Conservation (phyloP, 1,140 invertebrate genomes). For the Leptoteleia sp. region DNA sequence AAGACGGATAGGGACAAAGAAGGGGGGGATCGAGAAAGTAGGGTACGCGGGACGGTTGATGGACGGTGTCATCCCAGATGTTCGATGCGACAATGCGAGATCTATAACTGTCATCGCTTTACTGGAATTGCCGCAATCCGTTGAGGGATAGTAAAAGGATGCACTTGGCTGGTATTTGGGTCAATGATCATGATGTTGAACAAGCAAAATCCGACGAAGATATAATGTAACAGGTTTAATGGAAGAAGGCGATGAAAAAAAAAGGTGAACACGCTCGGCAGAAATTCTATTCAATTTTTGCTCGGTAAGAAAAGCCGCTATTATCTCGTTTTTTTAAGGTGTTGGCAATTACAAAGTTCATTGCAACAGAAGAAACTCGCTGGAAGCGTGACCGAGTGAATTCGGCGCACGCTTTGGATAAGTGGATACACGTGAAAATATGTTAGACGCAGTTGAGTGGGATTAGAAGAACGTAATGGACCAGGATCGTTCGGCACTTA, state of each 20-base stretch:
- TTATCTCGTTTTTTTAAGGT: slow-evolving; percentile 20
- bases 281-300: slow-evolving; percentile 30
- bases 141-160: slow-evolving; percentile 42
- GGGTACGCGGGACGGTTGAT: slow-evolving; percentile 43
- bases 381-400: slow-evolving; percentile 18
- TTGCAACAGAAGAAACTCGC: slow-evolving; percentile 15
- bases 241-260: slow-evolving; percentile 23
- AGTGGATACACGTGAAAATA: slow-evolving; percentile 36
- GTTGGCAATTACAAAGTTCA: slow-evolving; percentile 27
- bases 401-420: slow-evolving; percentile 18
- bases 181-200: slow-evolving; percentile 48
- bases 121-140: slow-evolving; percentile 34
- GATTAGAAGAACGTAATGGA: slow-evolving; percentile 70
- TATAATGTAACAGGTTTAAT: slow-evolving; percentile 47
- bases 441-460: slow-evolving; percentile 20
- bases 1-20: slow-evolving; percentile 8
- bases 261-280: slow-evolving; percentile 20
- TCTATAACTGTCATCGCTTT: slow-evolving; percentile 64
- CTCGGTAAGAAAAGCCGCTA: neutral
- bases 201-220: slow-evolving; percentile 43
- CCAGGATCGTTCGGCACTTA: slow-evolving; percentile 69
- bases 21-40: slow-evolving; percentile 25
- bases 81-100: slow-evolving; percentile 47
- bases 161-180: slow-evolving; percentile 40
- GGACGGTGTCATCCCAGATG: slow-evolving; percentile 57